A percentile compares a stretch with the other conserved stretches of the same genome.
These are phyloP conservation scores for Epinotia bilunana DNA, from an alignment of 2,888 invertebrate species.

Conservation along the genomic window DNA sequence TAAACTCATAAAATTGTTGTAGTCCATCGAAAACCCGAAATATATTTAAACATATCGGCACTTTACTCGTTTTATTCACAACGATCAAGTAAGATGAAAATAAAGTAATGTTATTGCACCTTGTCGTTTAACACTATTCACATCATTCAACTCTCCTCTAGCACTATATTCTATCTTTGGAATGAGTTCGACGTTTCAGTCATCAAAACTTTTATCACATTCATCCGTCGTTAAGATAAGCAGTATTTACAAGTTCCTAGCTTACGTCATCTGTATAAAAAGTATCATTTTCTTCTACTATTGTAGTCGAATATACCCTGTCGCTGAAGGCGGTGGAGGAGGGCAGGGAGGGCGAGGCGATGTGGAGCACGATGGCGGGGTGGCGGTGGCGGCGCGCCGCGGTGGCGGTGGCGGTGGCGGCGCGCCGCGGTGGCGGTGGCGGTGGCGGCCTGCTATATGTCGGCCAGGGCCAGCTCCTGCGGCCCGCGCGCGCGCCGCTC, in stretches of 20 bases:
- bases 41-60: constrained; percentile 48
- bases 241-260: constrained; percentile 67
- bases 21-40: constrained; percentile 51
- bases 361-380: constrained; percentile 75
- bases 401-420: constrained; percentile 46
- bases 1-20: constrained; percentile 51
- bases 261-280: constrained; percentile 63
- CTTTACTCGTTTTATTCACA: constrained; percentile 44
- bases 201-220: constrained; percentile 63
- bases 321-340: constrained; percentile 68
- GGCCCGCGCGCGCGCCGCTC: constrained; percentile 77
- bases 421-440: constrained; percentile 52
- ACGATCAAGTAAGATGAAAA: constrained; percentile 30
- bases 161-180: constrained; percentile 70
- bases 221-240: constrained; percentile 59
- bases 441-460: constrained; percentile 73
- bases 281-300: constrained; percentile 67
- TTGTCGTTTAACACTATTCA: constrained; percentile 60
- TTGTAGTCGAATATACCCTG: constrained; percentile 79
- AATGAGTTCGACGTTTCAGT: constrained; percentile 68
- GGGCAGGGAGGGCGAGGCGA: constrained; percentile 79
- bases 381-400: constrained; percentile 54
- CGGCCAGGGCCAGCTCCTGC: constrained; percentile 67
- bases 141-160: constrained; percentile 56
- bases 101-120: constrained; percentile 60